phyloP scores from a whole-genome alignment of 2,888 invertebrate genomes.

The Drosophila austrosaltans region DNA sequence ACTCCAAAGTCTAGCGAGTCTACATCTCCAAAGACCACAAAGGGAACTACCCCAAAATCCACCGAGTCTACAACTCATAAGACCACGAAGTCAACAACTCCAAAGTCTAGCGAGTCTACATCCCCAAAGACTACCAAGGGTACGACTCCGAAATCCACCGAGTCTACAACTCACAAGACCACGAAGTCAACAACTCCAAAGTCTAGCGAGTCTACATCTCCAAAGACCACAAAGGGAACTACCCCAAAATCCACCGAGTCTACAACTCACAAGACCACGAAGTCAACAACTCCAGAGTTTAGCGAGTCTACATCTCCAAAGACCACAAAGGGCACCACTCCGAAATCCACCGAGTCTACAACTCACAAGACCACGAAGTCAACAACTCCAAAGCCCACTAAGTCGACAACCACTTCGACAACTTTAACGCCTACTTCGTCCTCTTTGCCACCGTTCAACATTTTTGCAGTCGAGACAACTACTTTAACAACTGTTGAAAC shows the following conservation, averaged over 20 bases:
- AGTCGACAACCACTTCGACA: not conserved
- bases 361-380: not conserved
- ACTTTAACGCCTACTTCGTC: not conserved
- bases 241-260: not conserved
- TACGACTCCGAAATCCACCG: not conserved
- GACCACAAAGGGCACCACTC: not conserved
- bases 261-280: not conserved
- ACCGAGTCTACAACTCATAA: not conserved
- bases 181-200: not conserved
- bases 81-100: not conserved
- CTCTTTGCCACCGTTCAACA: not conserved
- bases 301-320: constrained; percentile 9
- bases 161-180: not conserved
- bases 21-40: not conserved
- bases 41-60: not conserved
- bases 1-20: not conserved
- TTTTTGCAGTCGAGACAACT: constrained; percentile 16
- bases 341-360: not conserved
- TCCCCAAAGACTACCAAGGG: not conserved
- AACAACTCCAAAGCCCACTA: not conserved
- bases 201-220: not conserved
- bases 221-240: not conserved
- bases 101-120: not conserved
- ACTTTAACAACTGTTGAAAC: not conserved
- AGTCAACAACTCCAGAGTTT: not conserved